Percentiles rank a stretch among this genome's conserved stretches.
Conservation (phyloP, 1,140 invertebrate species). For the Caerostris darwini region DNA sequence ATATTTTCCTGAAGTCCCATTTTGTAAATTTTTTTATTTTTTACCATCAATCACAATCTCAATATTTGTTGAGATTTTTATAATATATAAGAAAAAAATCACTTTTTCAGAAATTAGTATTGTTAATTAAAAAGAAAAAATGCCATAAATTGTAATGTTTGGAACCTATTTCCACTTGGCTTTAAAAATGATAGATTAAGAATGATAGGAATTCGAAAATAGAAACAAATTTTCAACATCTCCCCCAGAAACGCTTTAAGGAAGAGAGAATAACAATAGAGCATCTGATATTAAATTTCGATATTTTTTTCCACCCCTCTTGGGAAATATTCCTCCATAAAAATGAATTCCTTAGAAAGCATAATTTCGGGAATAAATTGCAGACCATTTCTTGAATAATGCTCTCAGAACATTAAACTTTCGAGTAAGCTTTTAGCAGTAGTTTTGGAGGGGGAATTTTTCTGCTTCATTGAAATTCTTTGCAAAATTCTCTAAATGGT, state of each 20-base stretch:
- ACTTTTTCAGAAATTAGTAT: too few species aligned
- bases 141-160: too few species aligned
- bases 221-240: background rate
- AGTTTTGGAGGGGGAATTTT: background rate
- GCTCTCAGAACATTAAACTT: background rate
- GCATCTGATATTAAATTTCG: constrained; percentile 32
- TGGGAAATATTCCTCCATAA: background rate
- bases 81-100: too few species aligned
- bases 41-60: too few species aligned
- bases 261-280: constrained; percentile 9
- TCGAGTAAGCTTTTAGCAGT: background rate
- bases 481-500: background rate
- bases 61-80: too few species aligned
- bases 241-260: background rate
- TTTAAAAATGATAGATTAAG: background rate
- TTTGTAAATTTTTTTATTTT: too few species aligned
- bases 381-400: background rate
- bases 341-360: constrained; percentile 8
- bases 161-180: background rate
- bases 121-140: too few species aligned
- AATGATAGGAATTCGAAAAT: background rate
- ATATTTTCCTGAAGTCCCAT: too few species aligned
- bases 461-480: background rate
- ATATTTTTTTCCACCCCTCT: background rate
- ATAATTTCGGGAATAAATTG: constrained; percentile 32